Conservation (phyloP, 2,113 vertebrate species). For the Scortum barcoo region DNA sequence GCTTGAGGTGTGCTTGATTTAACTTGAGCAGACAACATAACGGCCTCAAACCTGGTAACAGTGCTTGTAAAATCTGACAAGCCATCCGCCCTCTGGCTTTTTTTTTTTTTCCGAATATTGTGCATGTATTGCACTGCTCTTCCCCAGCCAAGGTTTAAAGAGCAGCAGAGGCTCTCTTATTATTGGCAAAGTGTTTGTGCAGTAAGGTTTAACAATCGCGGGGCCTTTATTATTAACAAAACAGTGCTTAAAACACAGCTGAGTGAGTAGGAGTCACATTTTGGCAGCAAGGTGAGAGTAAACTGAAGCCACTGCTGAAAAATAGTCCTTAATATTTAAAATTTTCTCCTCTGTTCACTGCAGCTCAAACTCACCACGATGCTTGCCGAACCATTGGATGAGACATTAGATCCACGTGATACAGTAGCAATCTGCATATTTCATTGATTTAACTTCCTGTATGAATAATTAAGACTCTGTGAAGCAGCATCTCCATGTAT, state of each 20-base stretch:
- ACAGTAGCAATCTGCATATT: constrained; percentile 70
- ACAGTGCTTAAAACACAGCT: constrained; percentile 12
- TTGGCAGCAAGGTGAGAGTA: constrained; percentile 23
- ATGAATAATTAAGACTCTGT: constrained; percentile 72
- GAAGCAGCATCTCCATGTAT: constrained; percentile 31
- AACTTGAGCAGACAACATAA: constrained; percentile 51
- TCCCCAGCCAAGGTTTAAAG: constrained; percentile 21
- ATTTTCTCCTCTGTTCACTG: constrained; percentile 5
- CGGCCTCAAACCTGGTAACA: constrained; percentile 29
- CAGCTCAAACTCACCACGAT: constrained; percentile 14
- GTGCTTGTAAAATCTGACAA: constrained; percentile 26
- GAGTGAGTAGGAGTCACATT: constrained; percentile 36
- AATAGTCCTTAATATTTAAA: constrained; percentile 30
- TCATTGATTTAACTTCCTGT: constrained; percentile 72
- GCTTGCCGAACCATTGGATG: constrained; percentile 51
- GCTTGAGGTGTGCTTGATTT: constrained; percentile 54
- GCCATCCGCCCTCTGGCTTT: neutral
- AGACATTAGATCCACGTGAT: constrained; percentile 56
- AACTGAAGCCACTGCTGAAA: constrained; percentile 22
- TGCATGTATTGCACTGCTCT: constrained; percentile 17
- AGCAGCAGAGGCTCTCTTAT: neutral
- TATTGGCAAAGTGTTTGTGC: constrained; percentile 10
- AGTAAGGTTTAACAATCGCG: constrained; percentile 17
- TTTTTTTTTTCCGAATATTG: constrained; percentile 30
- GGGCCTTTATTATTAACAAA: constrained; percentile 26